Conservation (phyloP, 1,140 invertebrate genomes). For the Lasioglossum albipes region DNA sequence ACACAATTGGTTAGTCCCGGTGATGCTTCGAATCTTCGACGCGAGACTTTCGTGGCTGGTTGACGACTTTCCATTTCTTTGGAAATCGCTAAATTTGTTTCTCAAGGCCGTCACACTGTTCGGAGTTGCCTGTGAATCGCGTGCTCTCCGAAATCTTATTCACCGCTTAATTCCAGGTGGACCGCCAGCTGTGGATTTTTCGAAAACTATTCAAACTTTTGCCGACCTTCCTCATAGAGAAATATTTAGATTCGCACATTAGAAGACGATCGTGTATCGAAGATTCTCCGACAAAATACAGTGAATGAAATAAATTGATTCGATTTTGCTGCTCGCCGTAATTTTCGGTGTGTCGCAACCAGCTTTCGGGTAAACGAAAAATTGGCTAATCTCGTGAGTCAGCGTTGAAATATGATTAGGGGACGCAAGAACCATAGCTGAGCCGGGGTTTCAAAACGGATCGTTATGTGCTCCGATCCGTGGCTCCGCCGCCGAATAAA, state of each 20-base stretch:
- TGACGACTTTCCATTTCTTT: slow-evolving; percentile 56
- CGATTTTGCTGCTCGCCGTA: no score
- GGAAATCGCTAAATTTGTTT: slow-evolving; percentile 46
- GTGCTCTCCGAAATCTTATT: background rate
- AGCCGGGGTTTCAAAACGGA: background rate
- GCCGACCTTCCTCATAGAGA: no score
- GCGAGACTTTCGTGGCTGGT: slow-evolving; percentile 38
- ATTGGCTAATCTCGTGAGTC: background rate
- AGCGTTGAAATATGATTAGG: background rate
- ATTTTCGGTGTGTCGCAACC: no score
- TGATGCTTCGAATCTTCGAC: slow-evolving; percentile 1
- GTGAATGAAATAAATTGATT: no score
- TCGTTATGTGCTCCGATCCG: slow-evolving; percentile 1
- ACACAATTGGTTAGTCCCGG: slow-evolving; percentile 48
- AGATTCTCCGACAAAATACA: no score
- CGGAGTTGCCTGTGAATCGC: slow-evolving; percentile 7
- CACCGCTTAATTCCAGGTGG: no score
- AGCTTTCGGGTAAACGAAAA: no score
- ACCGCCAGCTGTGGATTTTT: no score
- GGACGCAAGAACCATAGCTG: background rate
- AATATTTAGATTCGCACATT: no score
- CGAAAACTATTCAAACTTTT: no score
- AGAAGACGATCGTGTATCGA: no score
- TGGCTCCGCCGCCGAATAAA: background rate
- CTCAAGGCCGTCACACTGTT: slow-evolving; percentile 58